These are phyloP conservation scores for Zelleria hepariella DNA, from an alignment of 2,888 invertebrate species.

Conservation along the genomic window DNA sequence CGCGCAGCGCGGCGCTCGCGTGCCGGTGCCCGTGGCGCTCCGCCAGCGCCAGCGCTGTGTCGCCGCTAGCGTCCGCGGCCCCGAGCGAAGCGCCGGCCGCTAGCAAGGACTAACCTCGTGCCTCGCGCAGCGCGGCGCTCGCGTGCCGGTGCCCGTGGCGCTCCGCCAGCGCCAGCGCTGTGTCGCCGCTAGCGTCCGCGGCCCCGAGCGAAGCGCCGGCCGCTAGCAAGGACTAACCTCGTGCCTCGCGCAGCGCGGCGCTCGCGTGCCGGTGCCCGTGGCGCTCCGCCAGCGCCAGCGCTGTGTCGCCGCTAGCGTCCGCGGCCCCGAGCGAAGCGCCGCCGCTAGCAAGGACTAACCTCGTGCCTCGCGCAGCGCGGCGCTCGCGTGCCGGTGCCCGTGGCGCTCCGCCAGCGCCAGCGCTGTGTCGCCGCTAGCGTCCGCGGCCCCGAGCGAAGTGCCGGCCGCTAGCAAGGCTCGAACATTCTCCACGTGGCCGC, in stretches of 20 bases:
- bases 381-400: slow-evolving; percentile 72
- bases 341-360: slow-evolving; percentile 67
- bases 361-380: slow-evolving; percentile 70
- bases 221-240: slow-evolving; percentile 78
- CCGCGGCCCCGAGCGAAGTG: slow-evolving; percentile 71
- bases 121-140: slow-evolving; percentile 68
- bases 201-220: slow-evolving; percentile 76
- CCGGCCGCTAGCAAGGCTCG: slow-evolving; percentile 76
- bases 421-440: slow-evolving; percentile 79
- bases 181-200: slow-evolving; percentile 75
- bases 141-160: slow-evolving; percentile 74
- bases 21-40: background rate
- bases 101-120: too few relatives aligned
- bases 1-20: too few relatives aligned
- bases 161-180: slow-evolving; percentile 80
- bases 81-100: too few relatives aligned
- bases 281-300: slow-evolving; percentile 80
- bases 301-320: slow-evolving; percentile 77
- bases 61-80: slow-evolving; percentile 77
- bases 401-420: slow-evolving; percentile 79
- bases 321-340: slow-evolving; percentile 74
- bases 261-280: slow-evolving; percentile 73
- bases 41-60: slow-evolving; percentile 75
- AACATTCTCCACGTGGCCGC: slow-evolving; percentile 82
- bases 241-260: slow-evolving; percentile 69